A percentile compares a stretch with the other conserved stretches of the same genome.
Conservation (phyloP, 64 coral and sea anemone genomes). For the Stichodactyla helianthus region DNA sequence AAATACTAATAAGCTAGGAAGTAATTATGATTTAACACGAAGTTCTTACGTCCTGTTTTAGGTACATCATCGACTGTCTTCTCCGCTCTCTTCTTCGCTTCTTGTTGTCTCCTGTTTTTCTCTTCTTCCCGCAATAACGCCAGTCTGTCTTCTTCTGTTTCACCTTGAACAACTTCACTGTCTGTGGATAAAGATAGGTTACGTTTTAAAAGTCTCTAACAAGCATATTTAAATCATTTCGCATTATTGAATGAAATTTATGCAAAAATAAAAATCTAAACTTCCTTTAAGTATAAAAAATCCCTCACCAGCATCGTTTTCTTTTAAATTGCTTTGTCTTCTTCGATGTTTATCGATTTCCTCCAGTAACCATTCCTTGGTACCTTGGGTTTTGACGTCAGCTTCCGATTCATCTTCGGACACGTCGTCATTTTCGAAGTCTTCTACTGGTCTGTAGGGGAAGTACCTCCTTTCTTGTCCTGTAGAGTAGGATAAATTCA, state of each 20-base stretch:
- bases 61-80: constrained; percentile 9
- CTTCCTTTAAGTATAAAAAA: neutral
- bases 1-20: neutral
- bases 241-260: neutral
- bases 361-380: neutral
- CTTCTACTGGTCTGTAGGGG: neutral
- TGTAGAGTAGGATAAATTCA: neutral
- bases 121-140: constrained; percentile 41
- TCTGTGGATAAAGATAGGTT: neutral
- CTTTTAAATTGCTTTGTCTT: neutral
- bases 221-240: neutral
- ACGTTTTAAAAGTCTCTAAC: neutral
- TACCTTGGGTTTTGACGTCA: neutral
- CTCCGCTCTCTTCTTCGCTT: neutral
- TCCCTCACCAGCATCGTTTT: neutral
- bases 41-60: constrained; percentile 18
- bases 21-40: neutral
- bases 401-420: neutral
- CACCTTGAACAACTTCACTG: neutral
- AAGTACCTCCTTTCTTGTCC: neutral
- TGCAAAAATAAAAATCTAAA: neutral
- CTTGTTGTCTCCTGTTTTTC: constrained; percentile 13
- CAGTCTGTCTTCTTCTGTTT: constrained; percentile 24
- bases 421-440: neutral
- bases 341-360: neutral